phyloP scores from a whole-genome alignment of 2,888 invertebrate genomes.

The Oscheius sp. region DNA sequence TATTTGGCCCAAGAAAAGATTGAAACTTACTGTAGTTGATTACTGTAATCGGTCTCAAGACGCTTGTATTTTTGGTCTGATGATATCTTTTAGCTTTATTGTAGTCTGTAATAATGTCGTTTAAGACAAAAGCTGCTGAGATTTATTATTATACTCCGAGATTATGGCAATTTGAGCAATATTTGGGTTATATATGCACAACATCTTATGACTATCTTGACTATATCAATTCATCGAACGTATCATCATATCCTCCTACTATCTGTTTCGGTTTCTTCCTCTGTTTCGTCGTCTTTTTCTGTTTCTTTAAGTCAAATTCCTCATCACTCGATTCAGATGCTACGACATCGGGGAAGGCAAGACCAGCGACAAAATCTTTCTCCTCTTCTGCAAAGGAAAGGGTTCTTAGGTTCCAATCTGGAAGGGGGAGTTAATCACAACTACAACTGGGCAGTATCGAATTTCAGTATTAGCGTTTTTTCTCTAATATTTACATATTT shows the following conservation, averaged over 20 bases:
- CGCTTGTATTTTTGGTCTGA: no score
- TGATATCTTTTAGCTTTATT: no score
- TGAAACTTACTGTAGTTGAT: no score
- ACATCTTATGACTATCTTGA: not conserved
- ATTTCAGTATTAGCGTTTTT: no score
- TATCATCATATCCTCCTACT: slow-evolving; percentile 23
- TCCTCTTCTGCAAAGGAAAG: slow-evolving; percentile 50
- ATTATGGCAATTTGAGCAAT: slow-evolving; percentile 2
- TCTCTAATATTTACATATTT: no score
- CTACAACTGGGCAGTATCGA: no score
- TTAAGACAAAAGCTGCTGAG: no score
- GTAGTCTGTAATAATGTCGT: not conserved
- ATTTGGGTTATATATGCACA: not conserved
- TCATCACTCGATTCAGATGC: slow-evolving; percentile 65
- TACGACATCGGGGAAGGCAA: slow-evolving; percentile 51
- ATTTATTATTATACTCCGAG: not conserved
- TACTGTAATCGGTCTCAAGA: no score
- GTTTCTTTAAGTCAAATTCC: slow-evolving; percentile 50
- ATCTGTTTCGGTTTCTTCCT: not conserved
- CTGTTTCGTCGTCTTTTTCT: not conserved
- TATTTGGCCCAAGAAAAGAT: no score
- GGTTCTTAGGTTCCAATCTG: not conserved
- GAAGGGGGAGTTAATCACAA: no score
- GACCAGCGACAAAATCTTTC: slow-evolving; percentile 51
- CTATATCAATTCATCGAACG: slow-evolving; percentile 21